These are phyloP conservation scores for Callithrix jacchus DNA, from an alignment of 2,113 vertebrate species.

Conservation along the genomic window DNA sequence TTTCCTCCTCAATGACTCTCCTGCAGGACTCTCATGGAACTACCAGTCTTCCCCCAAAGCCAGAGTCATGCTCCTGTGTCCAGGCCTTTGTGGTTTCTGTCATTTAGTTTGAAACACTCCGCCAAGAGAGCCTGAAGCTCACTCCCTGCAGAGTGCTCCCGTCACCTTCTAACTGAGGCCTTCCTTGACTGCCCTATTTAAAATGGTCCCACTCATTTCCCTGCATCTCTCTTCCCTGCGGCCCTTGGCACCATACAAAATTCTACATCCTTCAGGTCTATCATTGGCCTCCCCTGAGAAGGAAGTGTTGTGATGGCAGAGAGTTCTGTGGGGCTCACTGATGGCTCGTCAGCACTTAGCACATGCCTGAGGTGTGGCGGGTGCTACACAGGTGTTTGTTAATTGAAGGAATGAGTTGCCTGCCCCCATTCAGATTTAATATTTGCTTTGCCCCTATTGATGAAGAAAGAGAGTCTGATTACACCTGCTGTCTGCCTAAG, in stretches of 20 bases:
- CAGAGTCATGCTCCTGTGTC: neutral
- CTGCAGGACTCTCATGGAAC: neutral
- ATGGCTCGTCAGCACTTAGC: neutral
- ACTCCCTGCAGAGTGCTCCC: neutral
- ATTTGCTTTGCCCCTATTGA: neutral
- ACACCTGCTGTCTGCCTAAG: neutral
- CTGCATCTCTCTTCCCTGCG: neutral
- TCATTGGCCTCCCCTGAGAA: neutral
- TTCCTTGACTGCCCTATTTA: neutral
- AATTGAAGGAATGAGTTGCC: neutral
- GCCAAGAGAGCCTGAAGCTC: neutral
- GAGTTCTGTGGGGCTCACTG: neutral
- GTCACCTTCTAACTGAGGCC: neutral
- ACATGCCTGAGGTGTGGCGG: neutral
- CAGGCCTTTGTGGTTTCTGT: neutral
- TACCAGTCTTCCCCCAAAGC: neutral
- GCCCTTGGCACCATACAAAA: rapidly evolving
- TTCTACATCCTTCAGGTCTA: rapidly evolving
- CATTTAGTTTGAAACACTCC: neutral
- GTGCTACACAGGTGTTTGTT: neutral
- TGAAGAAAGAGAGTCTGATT: neutral
- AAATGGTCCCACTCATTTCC: neutral
- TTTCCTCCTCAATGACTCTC: neutral
- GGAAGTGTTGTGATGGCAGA: neutral
- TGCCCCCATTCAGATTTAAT: neutral